phyloP scores from a whole-genome alignment of 2,113 vertebrate species.

The Alligator sinensis region DNA sequence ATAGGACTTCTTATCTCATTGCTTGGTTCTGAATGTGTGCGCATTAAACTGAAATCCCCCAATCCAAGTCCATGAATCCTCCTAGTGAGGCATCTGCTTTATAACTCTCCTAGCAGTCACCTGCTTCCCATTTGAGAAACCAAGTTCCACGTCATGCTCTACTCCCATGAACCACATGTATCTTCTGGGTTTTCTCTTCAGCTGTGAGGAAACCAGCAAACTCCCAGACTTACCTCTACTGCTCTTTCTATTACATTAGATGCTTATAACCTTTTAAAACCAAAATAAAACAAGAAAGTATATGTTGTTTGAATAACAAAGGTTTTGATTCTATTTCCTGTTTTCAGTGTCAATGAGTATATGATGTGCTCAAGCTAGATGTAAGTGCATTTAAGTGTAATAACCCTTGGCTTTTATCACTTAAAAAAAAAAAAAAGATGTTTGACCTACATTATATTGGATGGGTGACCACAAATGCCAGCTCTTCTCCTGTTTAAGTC shows the following conservation, averaged over 20 bases:
- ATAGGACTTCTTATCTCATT: not conserved
- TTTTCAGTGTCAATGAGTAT: not conserved
- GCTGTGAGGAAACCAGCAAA: not conserved
- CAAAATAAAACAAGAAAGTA: not conserved
- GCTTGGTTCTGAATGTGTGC: too few relatives aligned
- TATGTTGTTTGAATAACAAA: not conserved
- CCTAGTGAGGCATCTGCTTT: not conserved
- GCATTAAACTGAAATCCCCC: not conserved
- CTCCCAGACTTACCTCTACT: not conserved
- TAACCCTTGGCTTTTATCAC: not conserved
- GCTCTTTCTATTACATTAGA: not conserved
- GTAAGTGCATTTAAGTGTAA: accelerated
- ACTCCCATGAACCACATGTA: not conserved
- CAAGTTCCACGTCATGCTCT: not conserved
- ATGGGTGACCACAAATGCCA: not conserved
- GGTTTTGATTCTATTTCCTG: not conserved
- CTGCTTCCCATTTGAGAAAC: not conserved
- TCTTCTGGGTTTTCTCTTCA: not conserved
- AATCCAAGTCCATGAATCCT: not conserved
- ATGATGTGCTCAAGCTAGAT: accelerated
- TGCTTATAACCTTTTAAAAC: not conserved
- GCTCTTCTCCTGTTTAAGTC: not conserved
- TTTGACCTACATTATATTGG: not conserved
- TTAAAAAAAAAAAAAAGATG: not conserved
- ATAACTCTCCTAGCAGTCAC: not conserved